Conservation (phyloP, 2,113 vertebrate genomes). For the Triplophysa dalaica region DNA sequence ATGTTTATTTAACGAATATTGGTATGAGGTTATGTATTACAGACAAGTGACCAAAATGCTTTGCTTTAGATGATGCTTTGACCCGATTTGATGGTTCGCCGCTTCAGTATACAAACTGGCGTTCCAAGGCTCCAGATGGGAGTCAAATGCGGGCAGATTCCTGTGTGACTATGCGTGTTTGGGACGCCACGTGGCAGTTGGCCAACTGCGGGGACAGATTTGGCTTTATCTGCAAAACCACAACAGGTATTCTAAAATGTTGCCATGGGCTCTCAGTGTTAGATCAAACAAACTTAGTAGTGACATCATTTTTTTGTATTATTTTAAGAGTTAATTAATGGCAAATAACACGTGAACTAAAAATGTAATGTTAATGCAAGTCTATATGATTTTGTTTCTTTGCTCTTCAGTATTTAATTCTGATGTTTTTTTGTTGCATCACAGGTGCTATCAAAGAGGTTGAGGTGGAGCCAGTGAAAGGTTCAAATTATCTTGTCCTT, state of each 20-base stretch:
- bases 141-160: slow-evolving; percentile 67
- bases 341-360: too few relatives aligned
- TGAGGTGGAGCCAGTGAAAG: slow-evolving; percentile 71
- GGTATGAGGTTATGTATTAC: neutral
- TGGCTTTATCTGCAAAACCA: slow-evolving; percentile 88
- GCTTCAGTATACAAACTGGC: slow-evolving; percentile 85
- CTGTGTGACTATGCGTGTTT: slow-evolving; percentile 77
- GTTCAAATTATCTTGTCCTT: slow-evolving; percentile 65
- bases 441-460: slow-evolving; percentile 71
- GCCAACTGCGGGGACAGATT: slow-evolving; percentile 75
- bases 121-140: slow-evolving; percentile 72
- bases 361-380: too few relatives aligned
- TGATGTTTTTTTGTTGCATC: slow-evolving; percentile 45
- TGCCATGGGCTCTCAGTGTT: too few relatives aligned
- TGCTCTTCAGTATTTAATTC: neutral
- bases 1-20: neutral
- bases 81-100: slow-evolving; percentile 83
- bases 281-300: too few relatives aligned
- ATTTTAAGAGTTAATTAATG: too few relatives aligned
- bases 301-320: too few relatives aligned
- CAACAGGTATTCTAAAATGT: slow-evolving; percentile 71
- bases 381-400: too few relatives aligned
- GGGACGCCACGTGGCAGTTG: slow-evolving; percentile 82
- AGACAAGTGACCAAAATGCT: neutral
- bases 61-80: slow-evolving; percentile 73